These are phyloP conservation scores for Acheta domesticus DNA, from an alignment of 2,888 invertebrate species.

Conservation along the genomic window DNA sequence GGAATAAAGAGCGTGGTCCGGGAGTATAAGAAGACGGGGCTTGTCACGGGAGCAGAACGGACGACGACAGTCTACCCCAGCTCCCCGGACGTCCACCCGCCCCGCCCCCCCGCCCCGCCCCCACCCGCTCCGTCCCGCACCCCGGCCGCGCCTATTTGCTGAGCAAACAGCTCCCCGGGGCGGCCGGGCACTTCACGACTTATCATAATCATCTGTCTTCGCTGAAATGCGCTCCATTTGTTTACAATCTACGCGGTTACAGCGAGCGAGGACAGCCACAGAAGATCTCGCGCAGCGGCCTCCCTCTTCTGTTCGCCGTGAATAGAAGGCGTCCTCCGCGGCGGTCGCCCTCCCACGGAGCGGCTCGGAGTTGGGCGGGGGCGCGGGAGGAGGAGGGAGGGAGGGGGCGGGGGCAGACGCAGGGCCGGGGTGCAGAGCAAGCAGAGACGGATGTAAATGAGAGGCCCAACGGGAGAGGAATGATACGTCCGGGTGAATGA, in stretches of 20 bases:
- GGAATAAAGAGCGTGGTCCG: too few relatives aligned
- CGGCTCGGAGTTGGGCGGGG: too few relatives aligned
- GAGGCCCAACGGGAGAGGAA: too few relatives aligned
- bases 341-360: too few relatives aligned
- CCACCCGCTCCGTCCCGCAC: background rate
- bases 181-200: background rate
- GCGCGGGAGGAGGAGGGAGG: too few relatives aligned
- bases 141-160: background rate
- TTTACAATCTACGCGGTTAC: conserved; percentile 3
- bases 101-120: background rate
- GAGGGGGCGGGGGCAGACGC: too few relatives aligned
- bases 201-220: conserved; percentile 18
- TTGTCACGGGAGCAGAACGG: too few relatives aligned
- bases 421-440: too few relatives aligned
- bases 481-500: background rate
- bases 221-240: conserved; percentile 11
- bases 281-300: background rate
- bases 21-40: too few relatives aligned
- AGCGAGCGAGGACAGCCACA: background rate
- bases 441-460: too few relatives aligned
- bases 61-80: too few relatives aligned
- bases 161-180: background rate
- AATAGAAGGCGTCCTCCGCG: background rate
- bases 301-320: background rate
- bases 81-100: too few relatives aligned